Evolutionary conservation across 2,888 invertebrate genomes (phyloP).

Genomic region (Muschampia plurimacula): DNA sequence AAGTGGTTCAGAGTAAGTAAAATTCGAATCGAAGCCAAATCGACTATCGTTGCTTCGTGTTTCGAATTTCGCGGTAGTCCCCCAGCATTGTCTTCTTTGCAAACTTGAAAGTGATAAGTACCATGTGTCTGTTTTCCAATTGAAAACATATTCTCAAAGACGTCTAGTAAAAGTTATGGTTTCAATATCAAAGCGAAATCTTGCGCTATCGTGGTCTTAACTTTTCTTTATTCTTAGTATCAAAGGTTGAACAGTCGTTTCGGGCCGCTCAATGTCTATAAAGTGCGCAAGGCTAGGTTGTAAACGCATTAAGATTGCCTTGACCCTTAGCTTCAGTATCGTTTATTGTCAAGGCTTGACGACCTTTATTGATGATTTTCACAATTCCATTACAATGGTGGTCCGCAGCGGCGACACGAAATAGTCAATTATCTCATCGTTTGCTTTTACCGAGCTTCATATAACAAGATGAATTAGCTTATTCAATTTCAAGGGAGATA

Average conservation of each 20-base stretch:
- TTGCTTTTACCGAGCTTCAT: slow-evolving; percentile 49
- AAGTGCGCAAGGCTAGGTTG: slow-evolving; percentile 63
- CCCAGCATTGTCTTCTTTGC: neutral
- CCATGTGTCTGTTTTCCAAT: neutral
- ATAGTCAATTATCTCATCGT: slow-evolving; percentile 61
- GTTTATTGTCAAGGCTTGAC: slow-evolving; percentile 65
- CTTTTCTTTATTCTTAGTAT: slow-evolving; percentile 58
- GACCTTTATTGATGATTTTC: slow-evolving; percentile 60
- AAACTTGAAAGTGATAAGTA: neutral
- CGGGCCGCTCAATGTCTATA: slow-evolving; percentile 62
- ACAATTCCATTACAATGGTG: slow-evolving; percentile 56
- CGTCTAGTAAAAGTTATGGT: slow-evolving; percentile 18
- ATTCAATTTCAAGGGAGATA: slow-evolving; percentile 49
- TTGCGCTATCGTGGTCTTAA: slow-evolving; percentile 51
- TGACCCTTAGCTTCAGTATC: slow-evolving; percentile 64
- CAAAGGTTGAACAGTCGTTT: slow-evolving; percentile 55
- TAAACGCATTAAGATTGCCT: slow-evolving; percentile 70
- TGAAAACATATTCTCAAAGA: slow-evolving; percentile 4
- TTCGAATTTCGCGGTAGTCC: slow-evolving; percentile 10
- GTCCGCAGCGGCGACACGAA: slow-evolving; percentile 49
- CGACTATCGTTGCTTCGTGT: too few relatives aligned
- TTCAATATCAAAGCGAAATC: slow-evolving; percentile 52
- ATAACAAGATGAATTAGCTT: slow-evolving; percentile 55
- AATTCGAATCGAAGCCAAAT: too few relatives aligned
- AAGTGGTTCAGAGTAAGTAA: too few relatives aligned